phyloP scores from a whole-genome alignment of 2,797 vertebrate species.

The Podarcis lilfordi region DNA sequence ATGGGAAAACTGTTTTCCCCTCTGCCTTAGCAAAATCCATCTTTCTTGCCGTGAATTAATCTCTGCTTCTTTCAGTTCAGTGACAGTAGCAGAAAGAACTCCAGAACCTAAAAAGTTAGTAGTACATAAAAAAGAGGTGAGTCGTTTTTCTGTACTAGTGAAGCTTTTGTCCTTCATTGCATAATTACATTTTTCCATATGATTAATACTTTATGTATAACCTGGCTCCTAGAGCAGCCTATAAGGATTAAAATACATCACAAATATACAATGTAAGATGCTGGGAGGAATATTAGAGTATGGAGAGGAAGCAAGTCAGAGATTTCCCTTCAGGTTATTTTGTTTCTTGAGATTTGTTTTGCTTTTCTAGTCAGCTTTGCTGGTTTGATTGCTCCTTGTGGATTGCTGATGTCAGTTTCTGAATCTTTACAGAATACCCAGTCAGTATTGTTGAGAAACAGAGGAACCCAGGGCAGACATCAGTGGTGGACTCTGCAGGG shows the following conservation, averaged over 20 bases:
- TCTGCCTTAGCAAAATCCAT: background rate
- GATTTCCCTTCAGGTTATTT: background rate
- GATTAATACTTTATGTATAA: background rate
- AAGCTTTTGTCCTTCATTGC: background rate
- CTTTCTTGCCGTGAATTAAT: background rate
- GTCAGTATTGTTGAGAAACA: no score
- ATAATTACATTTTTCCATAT: background rate
- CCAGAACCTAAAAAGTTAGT: constrained; percentile 33
- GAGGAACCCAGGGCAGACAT: background rate
- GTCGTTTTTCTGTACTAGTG: constrained; percentile 27
- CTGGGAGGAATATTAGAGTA: background rate
- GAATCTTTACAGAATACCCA: no score
- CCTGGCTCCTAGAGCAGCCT: background rate
- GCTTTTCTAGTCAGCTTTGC: background rate
- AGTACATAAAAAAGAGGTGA: constrained; percentile 62
- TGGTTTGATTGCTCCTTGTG: background rate
- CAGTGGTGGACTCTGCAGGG: background rate
- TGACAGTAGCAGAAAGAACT: constrained; percentile 44
- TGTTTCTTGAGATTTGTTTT: background rate
- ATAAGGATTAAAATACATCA: background rate
- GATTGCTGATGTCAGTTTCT: no score
- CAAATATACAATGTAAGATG: background rate
- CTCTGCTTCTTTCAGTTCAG: constrained; percentile 54
- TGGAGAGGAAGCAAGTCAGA: background rate
- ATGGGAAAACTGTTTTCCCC: background rate